phyloP scores from a whole-genome alignment of 2,797 vertebrate species.

The Chrysocyon brachyurus region DNA sequence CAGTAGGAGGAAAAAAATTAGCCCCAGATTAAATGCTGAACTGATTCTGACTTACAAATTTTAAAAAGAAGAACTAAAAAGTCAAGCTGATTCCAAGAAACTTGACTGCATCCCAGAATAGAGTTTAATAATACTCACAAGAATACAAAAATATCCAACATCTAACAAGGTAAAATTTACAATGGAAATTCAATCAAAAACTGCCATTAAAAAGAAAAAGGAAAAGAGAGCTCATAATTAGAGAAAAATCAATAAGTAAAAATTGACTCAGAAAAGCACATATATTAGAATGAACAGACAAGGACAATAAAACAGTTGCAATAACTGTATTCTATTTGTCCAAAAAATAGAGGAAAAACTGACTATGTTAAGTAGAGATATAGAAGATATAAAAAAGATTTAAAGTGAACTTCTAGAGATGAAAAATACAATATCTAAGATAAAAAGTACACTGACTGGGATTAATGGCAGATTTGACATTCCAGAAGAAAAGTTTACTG shows the following conservation, averaged over 20 bases:
- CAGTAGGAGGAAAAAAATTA: conserved; percentile 6
- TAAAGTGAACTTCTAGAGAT: conserved; percentile 7
- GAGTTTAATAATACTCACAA: neutral
- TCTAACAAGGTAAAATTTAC: conserved; percentile 4
- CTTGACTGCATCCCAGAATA: neutral
- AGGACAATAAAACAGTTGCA: neutral
- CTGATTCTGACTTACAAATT: neutral
- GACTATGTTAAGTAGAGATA: neutral
- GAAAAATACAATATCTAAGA: neutral
- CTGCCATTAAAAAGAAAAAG: neutral
- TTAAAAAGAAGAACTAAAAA: conserved; percentile 40
- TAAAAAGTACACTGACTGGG: neutral
- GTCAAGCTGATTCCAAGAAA: neutral
- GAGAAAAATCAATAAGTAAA: conserved; percentile 44
- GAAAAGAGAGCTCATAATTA: neutral
- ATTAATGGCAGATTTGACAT: neutral
- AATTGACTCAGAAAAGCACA: neutral
- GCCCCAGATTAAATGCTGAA: neutral
- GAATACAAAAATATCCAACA: neutral
- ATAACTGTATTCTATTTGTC: neutral
- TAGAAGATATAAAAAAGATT: neutral
- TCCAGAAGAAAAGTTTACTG: neutral
- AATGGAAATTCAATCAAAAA: neutral
- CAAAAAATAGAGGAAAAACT: neutral
- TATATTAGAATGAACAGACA: neutral